phyloP scores from a whole-genome alignment of 2,113 vertebrate species.

The Corythaixoides concolor region DNA sequence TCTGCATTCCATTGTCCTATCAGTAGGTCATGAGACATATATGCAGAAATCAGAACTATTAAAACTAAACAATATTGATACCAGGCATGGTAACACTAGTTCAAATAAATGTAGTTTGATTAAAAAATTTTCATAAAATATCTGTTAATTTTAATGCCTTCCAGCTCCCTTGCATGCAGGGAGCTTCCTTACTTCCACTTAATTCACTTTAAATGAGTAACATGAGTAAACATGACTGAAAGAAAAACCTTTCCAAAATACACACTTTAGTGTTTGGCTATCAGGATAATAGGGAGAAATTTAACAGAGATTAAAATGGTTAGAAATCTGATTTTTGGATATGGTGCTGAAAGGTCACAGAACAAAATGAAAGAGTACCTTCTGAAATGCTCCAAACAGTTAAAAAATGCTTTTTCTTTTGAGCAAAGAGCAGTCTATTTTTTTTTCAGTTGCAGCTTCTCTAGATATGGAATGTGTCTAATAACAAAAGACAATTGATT shows the following conservation, averaged over 20 bases:
- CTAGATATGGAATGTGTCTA: background rate
- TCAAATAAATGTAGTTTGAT: background rate
- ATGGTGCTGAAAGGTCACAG: background rate
- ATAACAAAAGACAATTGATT: background rate
- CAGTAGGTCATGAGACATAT: background rate
- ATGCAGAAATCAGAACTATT: background rate
- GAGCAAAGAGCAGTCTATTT: background rate
- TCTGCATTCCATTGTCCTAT: background rate
- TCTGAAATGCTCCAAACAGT: background rate
- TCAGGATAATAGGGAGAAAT: background rate
- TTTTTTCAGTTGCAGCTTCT: background rate
- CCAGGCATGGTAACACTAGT: background rate
- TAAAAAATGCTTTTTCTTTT: background rate
- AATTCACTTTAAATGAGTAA: background rate
- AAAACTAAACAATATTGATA: background rate
- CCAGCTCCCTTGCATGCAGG: rapidly evolving
- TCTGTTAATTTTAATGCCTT: background rate
- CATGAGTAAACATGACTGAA: background rate
- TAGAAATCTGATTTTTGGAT: background rate
- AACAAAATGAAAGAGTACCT: background rate
- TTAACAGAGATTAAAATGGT: background rate
- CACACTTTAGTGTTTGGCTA: background rate
- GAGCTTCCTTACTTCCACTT: rapidly evolving
- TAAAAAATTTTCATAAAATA: background rate
- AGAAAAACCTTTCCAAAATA: background rate